Evolutionary conservation across 2,797 vertebrate species (phyloP), one percentile per base, ranked within the genome.

Genomic region (Spondyliosoma cantharus): DNA sequence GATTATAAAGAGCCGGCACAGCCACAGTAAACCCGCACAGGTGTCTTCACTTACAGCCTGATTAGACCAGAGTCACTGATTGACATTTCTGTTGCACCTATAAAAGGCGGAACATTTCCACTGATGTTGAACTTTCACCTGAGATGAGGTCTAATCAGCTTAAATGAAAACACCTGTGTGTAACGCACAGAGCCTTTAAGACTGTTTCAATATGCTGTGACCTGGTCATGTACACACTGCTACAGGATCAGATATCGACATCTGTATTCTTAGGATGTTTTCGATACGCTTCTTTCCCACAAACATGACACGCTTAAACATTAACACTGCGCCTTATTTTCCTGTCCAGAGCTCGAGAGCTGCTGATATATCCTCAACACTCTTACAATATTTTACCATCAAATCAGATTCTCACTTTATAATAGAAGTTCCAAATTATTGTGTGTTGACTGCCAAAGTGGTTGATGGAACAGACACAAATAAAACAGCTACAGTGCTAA

Each of bases 1-100:
- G 8, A 61, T 45, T 54, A 64, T 20, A 57, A 63, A 74, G 20
- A 62, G 24, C 54, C 32, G 3, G 29, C 66, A 48, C 49, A 20
- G n/a, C 42, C 53, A 37, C 61, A n/a, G 24, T 65, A 72, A 77
- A 71, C 22, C 53, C 59, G 50, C 71, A 69, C 77, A 73, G 61
- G 63, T 81, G 83, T 50, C 76, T 59, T 59, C 27, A 83, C 59
- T 75, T 64, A 71, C 0, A 48, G 62, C 22, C 7, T 48, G 27
- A 48, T 29, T 16, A 8, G 37, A 25, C 4, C 24, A 29, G 29
- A 3, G 15, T 2, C 0, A n/a, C 25, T 53, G 62, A 56, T 12
- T 50, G 64, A 68, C 54, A 49, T 58, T 43, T 37, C 3, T 27
- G 9, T 25, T 60, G 25, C 7, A 62, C 45, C 43, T 72, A 6